Evolutionary conservation across 2,888 invertebrate genomes (phyloP), one percentile per base, ranked within the genome.

Genomic region (Synanthedon vespiformis): DNA sequence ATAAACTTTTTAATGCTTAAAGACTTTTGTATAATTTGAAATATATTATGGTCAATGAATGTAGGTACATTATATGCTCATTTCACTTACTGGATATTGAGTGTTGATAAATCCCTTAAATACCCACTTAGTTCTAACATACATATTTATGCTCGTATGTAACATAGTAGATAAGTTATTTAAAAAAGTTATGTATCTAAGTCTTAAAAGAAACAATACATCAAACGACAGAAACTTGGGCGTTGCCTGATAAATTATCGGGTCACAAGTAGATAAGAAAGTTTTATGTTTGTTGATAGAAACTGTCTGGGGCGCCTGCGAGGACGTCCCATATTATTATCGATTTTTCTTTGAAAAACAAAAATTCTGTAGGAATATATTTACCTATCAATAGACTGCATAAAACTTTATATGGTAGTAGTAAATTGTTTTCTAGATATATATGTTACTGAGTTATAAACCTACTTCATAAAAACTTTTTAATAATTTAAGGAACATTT

Each of bases 191-290:
- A 13, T 34, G 34, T 34, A 34, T 34, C 34, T 34, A 34, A 34
- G 34, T 34, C 34, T 34, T 34, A 8, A 10, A 34, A 34, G 34
- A 34, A 34, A 34, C 34, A 34, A 34, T 34, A 34, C 34, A 34
- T 34, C 34, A 34, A 34, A 57, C 34, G 27, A 57, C 53, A 52
- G 53, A 63, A 71, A 69, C 65, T 71, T 67, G 60, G 64, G 61
- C 65, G 64, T 67, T 61, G 56, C 53, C 68, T 63, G 56, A 62
- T 63, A 61, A 60, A 58, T 61, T 65, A 65, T 65, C 54, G 52
- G 65, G 64, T 63, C 56, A 61, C 59, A 61, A 61, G 16, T 18
- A 55, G 40, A 52, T 34, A 14, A 52, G 52, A 53, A 62, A 61
- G 57, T 62, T 64, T 57, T 52, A 40, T 40, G 52, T 56, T 54